Evolutionary conservation across 2,113 vertebrate genomes (phyloP).

Genomic region (Phoxinus phoxinus): DNA sequence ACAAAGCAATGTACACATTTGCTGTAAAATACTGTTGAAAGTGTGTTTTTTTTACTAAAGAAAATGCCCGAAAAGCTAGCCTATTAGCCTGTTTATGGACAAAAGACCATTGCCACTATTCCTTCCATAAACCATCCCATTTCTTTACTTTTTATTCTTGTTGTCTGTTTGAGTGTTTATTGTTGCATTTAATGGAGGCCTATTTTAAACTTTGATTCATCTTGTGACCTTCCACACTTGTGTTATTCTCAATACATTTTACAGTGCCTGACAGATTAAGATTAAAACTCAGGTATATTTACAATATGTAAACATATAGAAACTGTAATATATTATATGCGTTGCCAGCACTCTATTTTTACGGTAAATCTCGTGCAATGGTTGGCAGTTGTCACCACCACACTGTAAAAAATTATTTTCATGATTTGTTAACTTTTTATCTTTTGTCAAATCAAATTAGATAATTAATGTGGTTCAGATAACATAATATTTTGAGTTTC

Average conservation of each 20-base stretch:
- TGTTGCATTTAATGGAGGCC: not conserved
- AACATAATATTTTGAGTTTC: no score
- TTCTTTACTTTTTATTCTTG: not conserved
- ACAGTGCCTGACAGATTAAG: not conserved
- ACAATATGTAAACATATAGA: not conserved
- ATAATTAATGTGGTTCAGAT: no score
- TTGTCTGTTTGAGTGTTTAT: not conserved
- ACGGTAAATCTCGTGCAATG: no score
- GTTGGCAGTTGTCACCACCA: no score
- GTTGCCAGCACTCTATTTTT: no score
- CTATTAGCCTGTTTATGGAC: not conserved
- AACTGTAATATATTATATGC: no score
- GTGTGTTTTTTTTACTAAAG: no score
- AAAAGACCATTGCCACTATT: not conserved
- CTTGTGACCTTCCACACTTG: not conserved
- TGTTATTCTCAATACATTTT: not conserved
- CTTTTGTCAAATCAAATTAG: no score
- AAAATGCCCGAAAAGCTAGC: no score
- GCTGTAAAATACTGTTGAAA: not conserved
- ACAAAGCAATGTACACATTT: not conserved
- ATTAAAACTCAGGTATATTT: not conserved
- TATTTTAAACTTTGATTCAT: not conserved
- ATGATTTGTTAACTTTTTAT: no score
- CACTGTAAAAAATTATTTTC: no score
- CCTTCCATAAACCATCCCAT: no score